Evolutionary conservation across 1,140 invertebrate genomes (phyloP).

Genomic region (Hormaphis cornu): DNA sequence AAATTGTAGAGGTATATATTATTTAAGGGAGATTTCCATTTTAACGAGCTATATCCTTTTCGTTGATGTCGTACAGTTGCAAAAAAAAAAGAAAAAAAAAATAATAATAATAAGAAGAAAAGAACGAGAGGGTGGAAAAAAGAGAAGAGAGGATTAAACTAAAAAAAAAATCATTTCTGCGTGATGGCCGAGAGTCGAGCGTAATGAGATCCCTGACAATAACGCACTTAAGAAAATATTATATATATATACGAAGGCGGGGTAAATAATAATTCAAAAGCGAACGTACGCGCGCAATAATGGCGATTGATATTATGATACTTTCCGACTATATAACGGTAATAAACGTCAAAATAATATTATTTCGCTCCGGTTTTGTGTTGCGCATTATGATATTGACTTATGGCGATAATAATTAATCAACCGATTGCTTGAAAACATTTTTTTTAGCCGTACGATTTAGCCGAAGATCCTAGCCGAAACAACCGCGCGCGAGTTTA

Average conservation of each 20-base stretch:
- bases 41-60: slow-evolving; percentile 17
- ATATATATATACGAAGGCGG: not conserved
- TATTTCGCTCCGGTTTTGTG: too few relatives aligned
- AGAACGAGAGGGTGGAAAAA: not conserved
- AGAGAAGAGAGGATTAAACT: not conserved
- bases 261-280: not conserved
- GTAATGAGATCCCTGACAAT: slow-evolving; percentile 5
- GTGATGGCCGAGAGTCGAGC: not conserved
- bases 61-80: not conserved
- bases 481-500: too few relatives aligned
- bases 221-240: not conserved
- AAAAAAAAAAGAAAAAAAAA: too few relatives aligned
- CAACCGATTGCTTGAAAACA: too few relatives aligned
- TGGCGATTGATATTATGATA: too few relatives aligned
- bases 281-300: not conserved
- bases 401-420: too few relatives aligned
- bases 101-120: not conserved
- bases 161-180: not conserved
- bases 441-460: too few relatives aligned
- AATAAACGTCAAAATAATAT: not conserved
- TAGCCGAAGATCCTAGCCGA: too few relatives aligned
- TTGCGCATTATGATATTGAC: too few relatives aligned
- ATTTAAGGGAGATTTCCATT: not conserved
- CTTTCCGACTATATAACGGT: not conserved
- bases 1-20: too few relatives aligned